Conservation (phyloP, 2,113 vertebrate genomes). For the Larimichthys polyactis region DNA sequence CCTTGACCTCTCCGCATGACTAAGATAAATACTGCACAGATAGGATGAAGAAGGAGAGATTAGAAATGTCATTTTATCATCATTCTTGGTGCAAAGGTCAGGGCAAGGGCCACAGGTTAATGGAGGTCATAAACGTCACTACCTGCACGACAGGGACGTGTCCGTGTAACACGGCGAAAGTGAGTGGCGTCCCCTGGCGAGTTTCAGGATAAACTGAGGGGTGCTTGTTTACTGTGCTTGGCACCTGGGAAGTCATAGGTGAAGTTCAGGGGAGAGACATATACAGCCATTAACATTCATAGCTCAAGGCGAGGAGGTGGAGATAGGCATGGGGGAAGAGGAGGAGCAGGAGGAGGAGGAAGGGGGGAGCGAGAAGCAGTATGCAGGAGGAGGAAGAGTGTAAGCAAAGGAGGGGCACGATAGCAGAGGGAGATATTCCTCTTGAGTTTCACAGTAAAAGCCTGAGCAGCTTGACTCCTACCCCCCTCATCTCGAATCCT, state of each 20-base stretch:
- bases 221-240: constrained; percentile 98
- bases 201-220: constrained; percentile 99
- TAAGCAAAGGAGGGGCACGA: constrained; percentile 63
- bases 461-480: constrained; percentile 38
- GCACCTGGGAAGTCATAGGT: constrained; percentile 95
- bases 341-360: constrained; percentile 18
- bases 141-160: constrained; percentile 99
- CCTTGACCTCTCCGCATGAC: constrained; percentile 15
- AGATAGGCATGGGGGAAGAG: constrained; percentile 21
- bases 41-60: constrained; percentile 48
- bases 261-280: constrained; percentile 86
- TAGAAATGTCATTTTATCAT: constrained; percentile 57
- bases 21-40: constrained; percentile 40
- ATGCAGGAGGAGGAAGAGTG: constrained; percentile 63
- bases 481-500: constrained; percentile 16
- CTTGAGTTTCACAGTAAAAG: constrained; percentile 54
- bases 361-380: constrained; percentile 56
- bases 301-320: constrained; percentile 53
- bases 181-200: constrained; percentile 99
- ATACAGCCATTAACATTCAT: constrained; percentile 82
- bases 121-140: constrained; percentile 81
- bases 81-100: constrained; percentile 54
- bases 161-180: constrained; percentile 99
- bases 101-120: constrained; percentile 78
- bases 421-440: constrained; percentile 64